Percentiles rank a stretch among this genome's conserved stretches.
phyloP scores from a whole-genome alignment of 2,797 vertebrate genomes.

The Masticophis lateralis region DNA sequence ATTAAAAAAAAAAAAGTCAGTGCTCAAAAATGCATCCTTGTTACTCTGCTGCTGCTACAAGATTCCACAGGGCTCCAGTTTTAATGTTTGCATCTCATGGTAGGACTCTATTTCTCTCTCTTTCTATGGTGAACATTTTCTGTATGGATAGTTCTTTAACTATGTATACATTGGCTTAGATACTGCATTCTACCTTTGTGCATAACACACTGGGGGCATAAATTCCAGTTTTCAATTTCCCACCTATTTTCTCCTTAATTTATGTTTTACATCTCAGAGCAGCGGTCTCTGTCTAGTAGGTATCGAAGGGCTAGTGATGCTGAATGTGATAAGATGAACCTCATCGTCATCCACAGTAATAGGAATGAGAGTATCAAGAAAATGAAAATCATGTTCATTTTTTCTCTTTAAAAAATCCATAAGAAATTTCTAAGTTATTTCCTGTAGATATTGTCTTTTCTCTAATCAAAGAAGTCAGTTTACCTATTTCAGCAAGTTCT shows the following conservation, averaged over 20 bases:
- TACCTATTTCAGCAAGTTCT: neutral
- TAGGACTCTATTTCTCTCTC: neutral
- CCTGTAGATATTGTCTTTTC: neutral
- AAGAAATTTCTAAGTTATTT: neutral
- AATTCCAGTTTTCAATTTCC: slow-evolving; percentile 15
- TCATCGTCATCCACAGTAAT: slow-evolving; percentile 3
- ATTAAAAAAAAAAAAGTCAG: too few species aligned
- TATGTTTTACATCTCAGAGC: slow-evolving; percentile 5
- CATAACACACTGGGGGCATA: neutral
- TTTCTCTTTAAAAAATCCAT: neutral
- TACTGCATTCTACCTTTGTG: slow-evolving; percentile 14
- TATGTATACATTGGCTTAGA: neutral
- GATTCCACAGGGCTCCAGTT: neutral
- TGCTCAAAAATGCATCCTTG: neutral
- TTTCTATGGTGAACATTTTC: neutral
- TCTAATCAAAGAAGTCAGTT: neutral
- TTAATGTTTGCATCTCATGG: neutral
- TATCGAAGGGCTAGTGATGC: neutral
- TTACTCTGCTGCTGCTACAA: neutral
- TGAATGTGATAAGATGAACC: neutral
- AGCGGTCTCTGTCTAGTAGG: neutral
- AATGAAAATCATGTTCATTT: neutral
- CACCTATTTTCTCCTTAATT: slow-evolving; percentile 17
- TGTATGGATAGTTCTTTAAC: slow-evolving; percentile 2
- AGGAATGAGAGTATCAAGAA: neutral